Conservation (phyloP, 2,888 invertebrate species). For the Sesia bembeciformis region DNA sequence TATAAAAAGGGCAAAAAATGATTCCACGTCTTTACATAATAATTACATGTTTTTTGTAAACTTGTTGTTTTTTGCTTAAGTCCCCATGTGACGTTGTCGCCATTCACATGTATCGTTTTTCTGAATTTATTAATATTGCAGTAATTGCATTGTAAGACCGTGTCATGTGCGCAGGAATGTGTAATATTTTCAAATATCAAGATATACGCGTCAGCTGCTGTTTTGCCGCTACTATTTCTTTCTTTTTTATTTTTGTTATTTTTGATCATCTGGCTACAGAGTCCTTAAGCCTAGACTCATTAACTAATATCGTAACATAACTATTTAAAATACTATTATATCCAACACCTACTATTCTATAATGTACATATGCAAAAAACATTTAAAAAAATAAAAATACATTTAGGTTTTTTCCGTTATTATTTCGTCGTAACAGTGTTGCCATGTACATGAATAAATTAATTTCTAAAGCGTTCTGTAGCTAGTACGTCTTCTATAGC, state of each 20-base stretch:
- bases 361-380: no score
- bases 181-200: conserved; percentile 13
- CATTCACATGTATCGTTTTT: not conserved
- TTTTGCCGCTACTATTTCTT: not conserved
- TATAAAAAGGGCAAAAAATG: not conserved
- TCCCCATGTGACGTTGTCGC: not conserved
- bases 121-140: conserved; percentile 1
- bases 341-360: no score
- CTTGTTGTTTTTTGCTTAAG: no score
- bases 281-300: no score
- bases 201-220: conserved; percentile 9
- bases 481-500: conserved; percentile 10
- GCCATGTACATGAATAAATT: conserved; percentile 17
- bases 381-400: no score
- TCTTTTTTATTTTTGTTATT: no score
- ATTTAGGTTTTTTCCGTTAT: conserved; percentile 5
- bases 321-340: no score
- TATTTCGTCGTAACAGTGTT: conserved; percentile 20
- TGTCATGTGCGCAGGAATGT: conserved; percentile 4
- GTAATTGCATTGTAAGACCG: conserved; percentile 10
- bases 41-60: conserved; percentile 6
- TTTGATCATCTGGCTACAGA: no score
- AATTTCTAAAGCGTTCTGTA: conserved; percentile 14
- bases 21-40: not conserved
- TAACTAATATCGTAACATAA: no score